Conservation (phyloP, 1,140 invertebrate species). For the Lucilia cuprina region DNA sequence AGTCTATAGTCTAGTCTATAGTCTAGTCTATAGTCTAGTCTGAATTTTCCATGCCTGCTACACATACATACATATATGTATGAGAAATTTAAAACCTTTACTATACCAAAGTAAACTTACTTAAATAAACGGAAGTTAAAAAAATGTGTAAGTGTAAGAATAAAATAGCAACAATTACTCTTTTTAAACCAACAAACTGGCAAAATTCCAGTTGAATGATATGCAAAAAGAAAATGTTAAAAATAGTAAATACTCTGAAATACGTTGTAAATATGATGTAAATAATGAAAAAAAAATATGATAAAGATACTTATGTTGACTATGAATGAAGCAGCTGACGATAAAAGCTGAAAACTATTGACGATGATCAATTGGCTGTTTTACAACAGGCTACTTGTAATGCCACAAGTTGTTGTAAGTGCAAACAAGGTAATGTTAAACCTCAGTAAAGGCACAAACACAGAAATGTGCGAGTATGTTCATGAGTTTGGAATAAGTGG, state of each 20-base stretch:
- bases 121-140: no score
- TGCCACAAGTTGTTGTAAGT: background rate
- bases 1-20: no score
- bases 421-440: slow-evolving; percentile 16
- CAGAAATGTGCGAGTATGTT: background rate
- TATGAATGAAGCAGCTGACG: background rate
- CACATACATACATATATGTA: no score
- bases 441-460: background rate
- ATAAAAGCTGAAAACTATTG: background rate
- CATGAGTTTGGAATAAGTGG: no score
- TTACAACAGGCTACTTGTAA: background rate
- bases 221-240: background rate
- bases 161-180: no score
- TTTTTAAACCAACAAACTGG: background rate
- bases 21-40: no score
- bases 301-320: background rate
- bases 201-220: background rate
- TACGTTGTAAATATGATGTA: background rate
- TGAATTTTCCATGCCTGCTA: no score
- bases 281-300: background rate
- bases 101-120: no score
- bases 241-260: background rate
- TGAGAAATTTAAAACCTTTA: no score
- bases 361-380: background rate
- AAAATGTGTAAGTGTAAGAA: no score